phyloP scores from a whole-genome alignment of 2,113 vertebrate genomes.

The Nothoprocta perdicaria region DNA sequence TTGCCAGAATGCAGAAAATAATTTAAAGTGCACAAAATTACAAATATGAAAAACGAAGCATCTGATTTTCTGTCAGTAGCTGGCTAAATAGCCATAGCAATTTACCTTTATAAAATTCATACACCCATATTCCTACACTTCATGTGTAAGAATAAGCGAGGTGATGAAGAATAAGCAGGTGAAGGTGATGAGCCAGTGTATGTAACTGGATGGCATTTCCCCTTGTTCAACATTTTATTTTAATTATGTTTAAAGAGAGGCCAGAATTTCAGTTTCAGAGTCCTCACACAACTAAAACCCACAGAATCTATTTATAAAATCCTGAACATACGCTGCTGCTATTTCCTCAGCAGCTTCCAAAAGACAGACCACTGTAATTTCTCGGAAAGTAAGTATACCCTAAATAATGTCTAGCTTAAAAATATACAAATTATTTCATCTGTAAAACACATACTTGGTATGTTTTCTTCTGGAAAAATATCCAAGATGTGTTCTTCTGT shows the following conservation, averaged over 20 bases:
- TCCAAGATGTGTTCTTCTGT: fast-evolving
- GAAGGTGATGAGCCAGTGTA: not conserved
- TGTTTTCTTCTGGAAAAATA: too few relatives aligned
- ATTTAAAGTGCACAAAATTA: conserved; percentile 28
- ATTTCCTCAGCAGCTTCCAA: not conserved
- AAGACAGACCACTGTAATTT: not conserved
- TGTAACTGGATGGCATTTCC: not conserved
- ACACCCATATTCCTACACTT: not conserved
- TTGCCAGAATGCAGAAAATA: conserved; percentile 45
- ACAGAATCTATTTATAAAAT: not conserved
- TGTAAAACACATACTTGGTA: not conserved
- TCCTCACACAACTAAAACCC: not conserved
- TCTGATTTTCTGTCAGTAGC: not conserved
- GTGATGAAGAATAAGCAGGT: not conserved
- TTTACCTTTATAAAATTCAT: not conserved
- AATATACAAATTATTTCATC: not conserved
- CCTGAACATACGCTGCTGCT: not conserved
- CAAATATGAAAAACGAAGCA: not conserved
- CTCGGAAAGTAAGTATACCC: not conserved
- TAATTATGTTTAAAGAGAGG: not conserved
- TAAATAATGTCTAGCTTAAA: not conserved
- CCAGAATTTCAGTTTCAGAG: not conserved
- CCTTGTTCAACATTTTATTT: not conserved
- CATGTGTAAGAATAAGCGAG: conserved; percentile 11
- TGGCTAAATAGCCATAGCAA: not conserved